Percentiles rank a stretch among this genome's conserved stretches.
These are phyloP conservation scores for Anguilla marmorata DNA, from an alignment of 2,797 vertebrate species.

Conservation along the genomic window DNA sequence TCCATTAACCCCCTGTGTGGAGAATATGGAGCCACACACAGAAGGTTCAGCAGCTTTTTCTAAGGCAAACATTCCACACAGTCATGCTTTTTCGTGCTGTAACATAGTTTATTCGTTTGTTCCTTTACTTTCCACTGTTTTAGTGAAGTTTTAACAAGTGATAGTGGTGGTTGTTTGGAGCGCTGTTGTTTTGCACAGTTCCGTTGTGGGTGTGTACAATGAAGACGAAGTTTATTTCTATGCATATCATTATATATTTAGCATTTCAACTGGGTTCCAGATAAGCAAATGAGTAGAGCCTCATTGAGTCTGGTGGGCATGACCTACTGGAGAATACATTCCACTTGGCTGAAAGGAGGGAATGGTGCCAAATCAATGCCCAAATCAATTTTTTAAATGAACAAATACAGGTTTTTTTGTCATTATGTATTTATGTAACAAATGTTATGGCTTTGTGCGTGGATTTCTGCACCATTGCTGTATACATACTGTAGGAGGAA, in stretches of 20 bases:
- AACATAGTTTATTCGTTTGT: background rate
- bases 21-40: background rate
- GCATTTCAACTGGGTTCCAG: too few species aligned
- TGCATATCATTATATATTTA: too few species aligned
- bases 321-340: background rate
- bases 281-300: background rate
- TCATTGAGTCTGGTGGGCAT: background rate
- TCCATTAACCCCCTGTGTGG: slow-evolving; percentile 9
- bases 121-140: background rate
- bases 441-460: background rate
- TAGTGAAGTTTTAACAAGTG: background rate
- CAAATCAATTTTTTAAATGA: too few species aligned
- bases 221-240: too few species aligned
- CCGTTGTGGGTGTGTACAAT: too few species aligned
- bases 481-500: background rate
- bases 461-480: background rate
- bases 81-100: background rate
- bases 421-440: background rate
- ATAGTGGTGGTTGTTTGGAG: background rate
- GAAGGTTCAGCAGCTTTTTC: background rate
- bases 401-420: background rate
- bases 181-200: background rate
- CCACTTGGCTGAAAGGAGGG: background rate
- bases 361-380: background rate
- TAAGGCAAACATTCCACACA: too few species aligned